Percentiles rank a stretch among this genome's conserved stretches.
Evolutionary conservation across 2,113 vertebrate species (phyloP).

Genomic region (Tringa solitaria): DNA sequence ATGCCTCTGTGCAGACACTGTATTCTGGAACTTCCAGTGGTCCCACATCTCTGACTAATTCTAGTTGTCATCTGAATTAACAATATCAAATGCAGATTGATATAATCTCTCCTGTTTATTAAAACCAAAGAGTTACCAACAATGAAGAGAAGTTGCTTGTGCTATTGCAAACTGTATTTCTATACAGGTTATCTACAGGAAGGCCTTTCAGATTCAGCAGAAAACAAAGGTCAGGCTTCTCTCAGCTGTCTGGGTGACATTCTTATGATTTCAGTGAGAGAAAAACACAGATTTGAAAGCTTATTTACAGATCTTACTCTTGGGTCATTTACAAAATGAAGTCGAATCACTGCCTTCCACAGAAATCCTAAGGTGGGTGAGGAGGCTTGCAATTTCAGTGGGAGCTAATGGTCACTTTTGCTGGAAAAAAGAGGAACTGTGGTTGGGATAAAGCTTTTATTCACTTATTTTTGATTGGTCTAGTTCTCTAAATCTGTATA

Average conservation of each 20-base stretch:
- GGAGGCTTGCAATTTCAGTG: neutral
- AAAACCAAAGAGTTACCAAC: neutral
- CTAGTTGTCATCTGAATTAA: neutral
- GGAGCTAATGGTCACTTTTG: neutral
- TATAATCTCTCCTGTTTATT: neutral
- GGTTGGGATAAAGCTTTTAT: neutral
- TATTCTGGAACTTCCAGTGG: neutral
- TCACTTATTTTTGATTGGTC: neutral
- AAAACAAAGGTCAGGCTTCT: neutral
- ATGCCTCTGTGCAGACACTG: neutral
- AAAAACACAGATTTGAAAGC: neutral
- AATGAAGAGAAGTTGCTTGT: neutral
- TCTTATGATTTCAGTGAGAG: neutral
- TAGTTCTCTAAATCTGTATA: neutral
- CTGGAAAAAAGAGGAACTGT: neutral
- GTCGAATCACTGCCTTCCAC: neutral
- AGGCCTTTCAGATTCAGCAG: neutral
- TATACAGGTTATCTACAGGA: neutral
- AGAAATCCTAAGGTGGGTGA: neutral
- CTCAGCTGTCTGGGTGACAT: neutral
- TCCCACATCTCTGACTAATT: neutral
- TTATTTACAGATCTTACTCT: neutral
- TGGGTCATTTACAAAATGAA: neutral
- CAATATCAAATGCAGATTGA: neutral
- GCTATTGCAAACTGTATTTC: neutral